Base-by-base conservation (phyloP, 1,140 invertebrate species). In the Drosophila bocqueti region DNA sequence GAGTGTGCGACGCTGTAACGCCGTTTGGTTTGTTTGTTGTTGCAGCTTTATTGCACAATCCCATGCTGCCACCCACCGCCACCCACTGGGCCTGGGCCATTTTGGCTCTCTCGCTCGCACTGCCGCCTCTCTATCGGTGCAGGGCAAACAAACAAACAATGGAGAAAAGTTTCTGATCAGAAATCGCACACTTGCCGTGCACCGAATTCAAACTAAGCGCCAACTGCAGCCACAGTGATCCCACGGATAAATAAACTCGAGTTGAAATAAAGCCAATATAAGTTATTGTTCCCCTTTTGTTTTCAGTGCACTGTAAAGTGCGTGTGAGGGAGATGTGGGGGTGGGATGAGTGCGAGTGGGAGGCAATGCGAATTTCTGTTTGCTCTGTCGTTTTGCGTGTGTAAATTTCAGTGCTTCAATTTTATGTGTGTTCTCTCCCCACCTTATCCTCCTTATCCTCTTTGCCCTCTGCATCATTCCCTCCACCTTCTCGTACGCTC, bases 21-120 rank as follows among this genome's bases (percentile, higher is more conserved):
- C 80, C 78, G 81, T 87, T 77, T 76, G 71, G 40, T 45, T 65
- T 45, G 60, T 86, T 86, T 86, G 71, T 87, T 86, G 73, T 87
- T 83, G 65, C 82, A 74, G 83, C 74, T 87, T 87, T 83, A 86
- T 86, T 86, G 83, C 83, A 86, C 79, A 86, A 86, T 86, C 83
- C 74, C 18, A 55, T 55, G 46, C 63, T 67, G 46, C 63, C 60
- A 60, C 52, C 64, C 83, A 76, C 61, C 77, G 31, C 46, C 46
- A 26, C 49, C 47, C 67, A 54, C 38, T n/a, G 29, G 24, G 18
- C 31, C 18, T 36, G 50, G 57, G 50, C 47, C 34, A 38, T 42
- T n/a, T 15, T 21, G 29, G 18, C 62, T 7, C 45, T 11, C 58
- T 21, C 13, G 7, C 21, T 26, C 15, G 13, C 45, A 24, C 45